phyloP scores from a whole-genome alignment of 2,797 vertebrate genomes.

The Myotis pilosus region DNA sequence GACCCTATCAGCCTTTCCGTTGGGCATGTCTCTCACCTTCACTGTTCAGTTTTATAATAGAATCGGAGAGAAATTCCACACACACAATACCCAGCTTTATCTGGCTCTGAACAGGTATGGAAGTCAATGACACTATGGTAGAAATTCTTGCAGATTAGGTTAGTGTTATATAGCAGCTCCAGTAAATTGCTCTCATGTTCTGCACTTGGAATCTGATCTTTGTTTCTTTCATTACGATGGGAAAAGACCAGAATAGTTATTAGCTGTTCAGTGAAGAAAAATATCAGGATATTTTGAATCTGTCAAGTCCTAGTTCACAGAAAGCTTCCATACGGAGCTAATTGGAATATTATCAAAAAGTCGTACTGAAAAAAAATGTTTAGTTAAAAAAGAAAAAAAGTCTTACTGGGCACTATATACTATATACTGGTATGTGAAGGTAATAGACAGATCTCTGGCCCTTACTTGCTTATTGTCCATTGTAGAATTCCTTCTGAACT shows the following conservation, averaged over 20 bases:
- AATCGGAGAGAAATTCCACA: conserved; percentile 81
- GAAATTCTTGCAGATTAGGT: not conserved
- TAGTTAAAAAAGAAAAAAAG: not conserved
- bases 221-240: not conserved
- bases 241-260: not conserved
- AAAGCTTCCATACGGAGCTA: not conserved
- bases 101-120: conserved; percentile 82
- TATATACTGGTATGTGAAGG: not conserved
- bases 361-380: not conserved
- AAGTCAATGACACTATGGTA: not conserved
- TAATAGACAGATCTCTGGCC: not conserved
- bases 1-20: conserved; percentile 75
- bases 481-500: conserved; percentile 16
- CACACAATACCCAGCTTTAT: conserved; percentile 77
- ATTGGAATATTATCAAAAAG: conserved; percentile 23
- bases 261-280: conserved; percentile 2
- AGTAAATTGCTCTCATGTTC: not conserved
- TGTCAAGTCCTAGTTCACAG: conserved; percentile 27
- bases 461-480: not conserved
- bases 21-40: conserved; percentile 82
- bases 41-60: conserved; percentile 81
- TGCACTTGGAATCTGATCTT: conserved; percentile 1
- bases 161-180: not conserved
- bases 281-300: conserved; percentile 3
- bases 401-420: not conserved